phyloP scores from a whole-genome alignment of 2,888 invertebrate species.

The Unio pictorum region DNA sequence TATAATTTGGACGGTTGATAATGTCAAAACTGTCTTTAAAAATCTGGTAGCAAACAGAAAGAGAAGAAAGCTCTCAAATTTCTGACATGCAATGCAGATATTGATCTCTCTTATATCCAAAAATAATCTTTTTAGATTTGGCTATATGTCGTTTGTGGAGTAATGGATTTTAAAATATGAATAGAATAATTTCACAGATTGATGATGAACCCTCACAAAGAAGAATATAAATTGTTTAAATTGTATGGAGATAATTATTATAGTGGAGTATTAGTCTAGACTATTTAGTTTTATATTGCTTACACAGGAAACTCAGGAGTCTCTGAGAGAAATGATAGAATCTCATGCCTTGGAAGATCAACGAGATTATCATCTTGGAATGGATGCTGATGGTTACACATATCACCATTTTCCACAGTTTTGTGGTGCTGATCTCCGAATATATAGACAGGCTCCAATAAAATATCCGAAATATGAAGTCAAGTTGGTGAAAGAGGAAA shows the following conservation, averaged over 20 bases:
- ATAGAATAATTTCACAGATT: too few relatives aligned
- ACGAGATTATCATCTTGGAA: conserved; percentile 73
- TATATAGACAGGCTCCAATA: conserved; percentile 72
- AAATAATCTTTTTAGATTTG: too few relatives aligned
- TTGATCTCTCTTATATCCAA: too few relatives aligned
- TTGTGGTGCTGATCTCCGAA: conserved; percentile 74
- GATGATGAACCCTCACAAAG: too few relatives aligned
- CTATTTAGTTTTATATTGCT: conserved; percentile 1
- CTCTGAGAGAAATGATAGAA: conserved; percentile 74
- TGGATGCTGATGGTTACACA: conserved; percentile 74
- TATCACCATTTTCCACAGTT: conserved; percentile 77
- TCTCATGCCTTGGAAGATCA: conserved; percentile 73
- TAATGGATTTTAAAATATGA: too few relatives aligned
- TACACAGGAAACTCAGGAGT: conserved; percentile 74
- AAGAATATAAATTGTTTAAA: too few relatives aligned
- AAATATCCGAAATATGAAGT: conserved; percentile 53
- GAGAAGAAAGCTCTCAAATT: too few relatives aligned
- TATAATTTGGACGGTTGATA: too few relatives aligned
- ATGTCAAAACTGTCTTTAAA: too few relatives aligned
- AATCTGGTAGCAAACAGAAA: too few relatives aligned
- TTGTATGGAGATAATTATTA: background rate
- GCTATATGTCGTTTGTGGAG: too few relatives aligned
- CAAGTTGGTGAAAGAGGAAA: conserved; percentile 18
- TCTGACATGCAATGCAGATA: too few relatives aligned
- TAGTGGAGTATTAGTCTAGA: background rate